A percentile compares a stretch with the other conserved stretches of the same genome.
phyloP scores from a whole-genome alignment of 2,888 invertebrate genomes.

The Meganola albula region DNA sequence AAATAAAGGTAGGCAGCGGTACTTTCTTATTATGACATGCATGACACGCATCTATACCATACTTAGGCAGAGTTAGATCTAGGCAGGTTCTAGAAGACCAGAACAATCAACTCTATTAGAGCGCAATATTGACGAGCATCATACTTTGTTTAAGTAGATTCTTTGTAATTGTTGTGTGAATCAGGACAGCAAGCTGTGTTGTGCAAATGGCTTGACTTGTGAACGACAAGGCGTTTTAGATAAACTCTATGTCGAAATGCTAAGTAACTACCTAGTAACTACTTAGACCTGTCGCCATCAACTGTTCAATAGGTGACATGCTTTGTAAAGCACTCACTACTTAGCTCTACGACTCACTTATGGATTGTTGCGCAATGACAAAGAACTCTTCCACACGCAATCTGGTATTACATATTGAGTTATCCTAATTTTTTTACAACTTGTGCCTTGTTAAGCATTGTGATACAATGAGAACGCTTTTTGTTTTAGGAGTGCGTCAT shows the following conservation, averaged over 20 bases:
- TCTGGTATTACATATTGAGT: too few species aligned
- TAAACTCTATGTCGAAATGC: constrained; percentile 54
- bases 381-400: constrained; percentile 2
- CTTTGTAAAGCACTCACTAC: constrained; percentile 20
- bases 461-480: too few species aligned
- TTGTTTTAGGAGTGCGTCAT: constrained; percentile 85
- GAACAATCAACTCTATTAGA: too few species aligned
- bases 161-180: constrained; percentile 46
- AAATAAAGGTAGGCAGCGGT: too few species aligned
- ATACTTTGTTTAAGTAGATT: too few species aligned
- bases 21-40: too few species aligned
- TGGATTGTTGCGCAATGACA: constrained; percentile 19
- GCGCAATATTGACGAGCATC: too few species aligned
- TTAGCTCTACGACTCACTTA: constrained; percentile 27
- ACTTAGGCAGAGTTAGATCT: too few species aligned
- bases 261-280: constrained; percentile 29
- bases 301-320: constrained; percentile 36
- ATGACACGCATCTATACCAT: too few species aligned
- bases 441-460: too few species aligned
- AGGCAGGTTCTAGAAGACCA: too few species aligned
- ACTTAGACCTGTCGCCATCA: constrained; percentile 46
- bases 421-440: too few species aligned
- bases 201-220: constrained; percentile 44
- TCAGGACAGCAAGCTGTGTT: constrained; percentile 41
- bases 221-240: constrained; percentile 48